Percentiles rank a stretch among this genome's conserved stretches.
These are phyloP conservation scores for Zosterops japonicus DNA, from an alignment of 2,113 vertebrate genomes.

Conservation along the genomic window DNA sequence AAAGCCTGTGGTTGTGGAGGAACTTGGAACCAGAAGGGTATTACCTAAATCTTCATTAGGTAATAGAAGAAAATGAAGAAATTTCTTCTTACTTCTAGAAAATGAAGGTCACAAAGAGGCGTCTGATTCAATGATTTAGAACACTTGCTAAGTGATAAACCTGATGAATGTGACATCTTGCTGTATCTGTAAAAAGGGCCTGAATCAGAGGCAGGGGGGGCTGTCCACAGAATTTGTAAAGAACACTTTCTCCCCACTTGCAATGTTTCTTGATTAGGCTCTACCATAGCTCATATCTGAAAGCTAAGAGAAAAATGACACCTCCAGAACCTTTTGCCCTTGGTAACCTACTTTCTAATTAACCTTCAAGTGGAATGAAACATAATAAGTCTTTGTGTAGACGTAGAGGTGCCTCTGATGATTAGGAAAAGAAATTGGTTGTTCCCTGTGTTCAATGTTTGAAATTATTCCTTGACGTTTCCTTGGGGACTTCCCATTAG, in stretches of 20 bases:
- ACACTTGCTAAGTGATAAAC: background rate
- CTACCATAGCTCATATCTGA: background rate
- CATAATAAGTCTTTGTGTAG: background rate
- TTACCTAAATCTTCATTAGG: background rate
- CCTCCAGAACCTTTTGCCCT: background rate
- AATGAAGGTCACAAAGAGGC: background rate
- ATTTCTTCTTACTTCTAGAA: background rate
- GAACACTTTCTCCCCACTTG: background rate
- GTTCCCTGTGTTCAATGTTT: background rate
- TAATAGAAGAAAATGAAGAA: too few relatives aligned
- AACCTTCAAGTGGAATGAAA: background rate
- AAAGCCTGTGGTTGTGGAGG: background rate
- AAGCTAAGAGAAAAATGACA: background rate
- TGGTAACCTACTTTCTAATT: background rate
- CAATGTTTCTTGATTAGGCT: background rate
- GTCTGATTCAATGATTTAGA: background rate
- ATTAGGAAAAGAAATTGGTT: background rate
- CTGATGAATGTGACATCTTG: background rate
- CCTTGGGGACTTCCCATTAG: background rate
- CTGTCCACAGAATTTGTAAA: background rate
- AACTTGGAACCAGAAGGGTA: background rate
- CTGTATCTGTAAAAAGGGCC: background rate
- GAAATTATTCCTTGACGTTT: background rate
- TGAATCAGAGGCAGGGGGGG: background rate
- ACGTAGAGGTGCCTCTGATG: background rate